Evolutionary conservation across 2,888 invertebrate species (phyloP).

Genomic region (Tetragonisca angustula): DNA sequence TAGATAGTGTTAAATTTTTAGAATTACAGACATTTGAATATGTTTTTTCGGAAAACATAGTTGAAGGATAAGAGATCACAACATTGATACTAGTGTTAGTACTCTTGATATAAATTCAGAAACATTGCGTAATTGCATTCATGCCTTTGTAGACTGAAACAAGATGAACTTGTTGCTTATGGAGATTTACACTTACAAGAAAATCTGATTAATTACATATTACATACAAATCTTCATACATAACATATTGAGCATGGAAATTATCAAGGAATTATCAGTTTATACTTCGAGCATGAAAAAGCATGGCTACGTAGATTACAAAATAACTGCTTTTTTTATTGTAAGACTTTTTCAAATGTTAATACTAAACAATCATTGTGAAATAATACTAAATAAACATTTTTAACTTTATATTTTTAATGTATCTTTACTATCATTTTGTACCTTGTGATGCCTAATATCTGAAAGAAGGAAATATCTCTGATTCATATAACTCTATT

Average conservation of each 20-base stretch:
- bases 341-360: background rate
- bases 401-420: background rate
- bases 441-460: constrained; percentile 25
- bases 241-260: constrained; percentile 24
- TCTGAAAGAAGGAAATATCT: background rate
- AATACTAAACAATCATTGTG: background rate
- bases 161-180: constrained; percentile 11
- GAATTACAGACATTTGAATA: constrained; percentile 23
- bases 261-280: constrained; percentile 11
- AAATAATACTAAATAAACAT: constrained; percentile 9
- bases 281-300: constrained; percentile 59
- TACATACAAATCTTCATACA: background rate
- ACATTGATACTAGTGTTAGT: constrained; percentile 44
- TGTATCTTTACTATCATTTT: constrained; percentile 4
- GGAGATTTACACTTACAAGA: constrained; percentile 1
- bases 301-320: constrained; percentile 63
- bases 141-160: constrained; percentile 44
- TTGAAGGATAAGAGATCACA: constrained; percentile 33
- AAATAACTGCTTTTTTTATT: constrained; percentile 18
- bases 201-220: constrained; percentile 7
- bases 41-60: constrained; percentile 28
- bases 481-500: constrained; percentile 2
- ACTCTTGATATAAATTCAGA: constrained; percentile 18
- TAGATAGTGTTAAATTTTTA: constrained; percentile 64
- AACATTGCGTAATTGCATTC: constrained; percentile 54